A percentile compares a stretch with the other conserved stretches of the same genome.
Conservation (phyloP, 2,888 invertebrate species). For the Dynastes tityus region DNA sequence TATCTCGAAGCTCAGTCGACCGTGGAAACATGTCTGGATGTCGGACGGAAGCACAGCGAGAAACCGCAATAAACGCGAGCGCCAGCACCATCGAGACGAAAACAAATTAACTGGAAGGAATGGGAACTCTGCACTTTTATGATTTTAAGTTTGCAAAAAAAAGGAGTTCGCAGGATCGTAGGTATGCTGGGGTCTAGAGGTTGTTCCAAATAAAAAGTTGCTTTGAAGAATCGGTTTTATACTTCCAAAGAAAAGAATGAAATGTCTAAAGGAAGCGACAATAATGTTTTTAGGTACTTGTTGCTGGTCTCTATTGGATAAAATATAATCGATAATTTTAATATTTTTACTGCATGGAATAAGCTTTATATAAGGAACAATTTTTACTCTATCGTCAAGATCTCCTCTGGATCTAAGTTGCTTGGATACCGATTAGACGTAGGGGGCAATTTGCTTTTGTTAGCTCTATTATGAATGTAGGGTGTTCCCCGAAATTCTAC, state of each 20-base stretch:
- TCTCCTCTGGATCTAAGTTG: not conserved
- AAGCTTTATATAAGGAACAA: not conserved
- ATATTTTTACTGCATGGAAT: not conserved
- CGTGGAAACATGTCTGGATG: not conserved
- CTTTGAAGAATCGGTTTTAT: not conserved
- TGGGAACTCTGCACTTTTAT: not conserved
- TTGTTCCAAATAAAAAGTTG: not conserved
- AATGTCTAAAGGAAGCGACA: not conserved
- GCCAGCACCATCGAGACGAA: not conserved
- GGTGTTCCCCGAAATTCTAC: conserved; percentile 25
- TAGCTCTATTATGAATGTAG: conserved; percentile 31
- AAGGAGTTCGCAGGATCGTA: too few species aligned
- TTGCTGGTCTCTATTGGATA: not conserved
- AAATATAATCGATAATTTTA: not conserved
- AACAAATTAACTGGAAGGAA: not conserved
- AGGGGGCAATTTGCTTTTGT: conserved; percentile 16
- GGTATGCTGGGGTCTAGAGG: too few species aligned
- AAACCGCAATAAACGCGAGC: not conserved
- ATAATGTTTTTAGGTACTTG: not conserved
- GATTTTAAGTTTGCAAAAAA: not conserved
- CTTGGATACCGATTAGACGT: conserved; percentile 6
- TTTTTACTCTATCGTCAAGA: not conserved
- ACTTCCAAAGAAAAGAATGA: not conserved
- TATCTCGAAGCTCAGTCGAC: not conserved
- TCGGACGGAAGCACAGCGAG: not conserved